Evolutionary conservation across 2,797 vertebrate genomes (phyloP), one percentile per base, ranked within the genome.

Genomic region (Pipistrellus kuhlii): DNA sequence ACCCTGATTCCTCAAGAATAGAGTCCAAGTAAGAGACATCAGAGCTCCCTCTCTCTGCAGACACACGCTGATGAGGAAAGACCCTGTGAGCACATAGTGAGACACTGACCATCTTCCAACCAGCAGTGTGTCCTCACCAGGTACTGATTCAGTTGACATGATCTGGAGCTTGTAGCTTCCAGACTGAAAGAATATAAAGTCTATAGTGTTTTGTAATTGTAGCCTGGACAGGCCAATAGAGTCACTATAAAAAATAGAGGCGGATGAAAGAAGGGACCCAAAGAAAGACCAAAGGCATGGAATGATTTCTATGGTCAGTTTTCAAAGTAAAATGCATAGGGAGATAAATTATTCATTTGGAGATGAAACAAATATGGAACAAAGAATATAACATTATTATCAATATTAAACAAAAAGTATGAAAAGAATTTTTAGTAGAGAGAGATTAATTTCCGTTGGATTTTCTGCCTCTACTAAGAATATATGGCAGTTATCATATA

Each of bases 381-480:
- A 90, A 82, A 88, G 14, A 48, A 88, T 57, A 76, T 85, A 92
- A 13, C 32, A 85, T 82, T 93, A 72, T 91, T 91, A 71, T 10
- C 46, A 93, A 80, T 92, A 81, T 20, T 95, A 82, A 94, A 94
- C 32, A 81, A 11, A 64, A 76, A n/a, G 14, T 88, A 69, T 46
- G 59, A 80, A 88, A 85, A 82, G 1, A 72, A 91, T 62, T 81
- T 66, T 88, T 96, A 53, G 44, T 14, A 57, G 38, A 68, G 51
- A 91, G 38, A 27, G 12, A 95, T 80, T 95, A 75, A 96, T 94
- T 94, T 95, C 89, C 35, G 48, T 82, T 27, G n/a, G 57, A 93
- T 38, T 81, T 48, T 64, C 44, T 85, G 32, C 5, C 41, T 93
- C 73, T 83, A 85, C 57, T 76, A 93, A 87, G 80, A 96, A 57